Conservation (phyloP, 2,888 invertebrate species). For the Plebejus melissa region DNA sequence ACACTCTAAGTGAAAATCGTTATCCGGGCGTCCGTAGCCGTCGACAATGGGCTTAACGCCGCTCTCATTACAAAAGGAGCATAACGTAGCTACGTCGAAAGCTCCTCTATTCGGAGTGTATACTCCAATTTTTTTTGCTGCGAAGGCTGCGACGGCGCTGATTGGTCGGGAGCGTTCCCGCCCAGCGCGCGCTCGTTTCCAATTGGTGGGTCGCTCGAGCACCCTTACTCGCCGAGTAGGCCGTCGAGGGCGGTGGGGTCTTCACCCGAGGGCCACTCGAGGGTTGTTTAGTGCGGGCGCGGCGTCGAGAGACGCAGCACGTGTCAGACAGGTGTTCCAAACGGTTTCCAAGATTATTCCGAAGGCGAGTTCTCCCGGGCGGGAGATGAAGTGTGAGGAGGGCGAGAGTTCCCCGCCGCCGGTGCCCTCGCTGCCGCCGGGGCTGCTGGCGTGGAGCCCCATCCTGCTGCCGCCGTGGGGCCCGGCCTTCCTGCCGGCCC, state of each 20-base stretch:
- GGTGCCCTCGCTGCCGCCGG: constrained; percentile 4
- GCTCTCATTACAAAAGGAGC: constrained; percentile 79
- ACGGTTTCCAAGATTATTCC: constrained; percentile 71
- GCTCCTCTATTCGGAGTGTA: constrained; percentile 77
- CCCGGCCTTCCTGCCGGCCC: constrained; percentile 84
- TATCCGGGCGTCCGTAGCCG: constrained; percentile 74
- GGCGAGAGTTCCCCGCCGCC: constrained; percentile 48
- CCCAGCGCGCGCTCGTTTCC: constrained; percentile 49
- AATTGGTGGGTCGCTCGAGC: constrained; percentile 70
- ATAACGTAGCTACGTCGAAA: constrained; percentile 77
- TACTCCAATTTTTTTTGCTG: constrained; percentile 72
- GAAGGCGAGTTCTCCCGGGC: constrained; percentile 72
- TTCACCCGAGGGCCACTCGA: constrained; percentile 78
- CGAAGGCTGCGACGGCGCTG: constrained; percentile 56
- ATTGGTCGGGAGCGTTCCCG: constrained; percentile 66
- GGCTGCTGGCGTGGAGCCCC: constrained; percentile 85
- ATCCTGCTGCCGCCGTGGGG: constrained; percentile 87
- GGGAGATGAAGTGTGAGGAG: constrained; percentile 77
- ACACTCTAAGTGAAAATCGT: constrained; percentile 78
- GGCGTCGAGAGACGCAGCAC: constrained; percentile 74
- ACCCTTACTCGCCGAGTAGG: constrained; percentile 77
- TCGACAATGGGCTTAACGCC: constrained; percentile 79
- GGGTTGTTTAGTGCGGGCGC: constrained; percentile 77
- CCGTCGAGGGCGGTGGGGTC: constrained; percentile 76
- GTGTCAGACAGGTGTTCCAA: constrained; percentile 60